These are phyloP conservation scores for Hippocampus barbouri DNA, from an alignment of 2,113 vertebrate species.

Conservation along the genomic window DNA sequence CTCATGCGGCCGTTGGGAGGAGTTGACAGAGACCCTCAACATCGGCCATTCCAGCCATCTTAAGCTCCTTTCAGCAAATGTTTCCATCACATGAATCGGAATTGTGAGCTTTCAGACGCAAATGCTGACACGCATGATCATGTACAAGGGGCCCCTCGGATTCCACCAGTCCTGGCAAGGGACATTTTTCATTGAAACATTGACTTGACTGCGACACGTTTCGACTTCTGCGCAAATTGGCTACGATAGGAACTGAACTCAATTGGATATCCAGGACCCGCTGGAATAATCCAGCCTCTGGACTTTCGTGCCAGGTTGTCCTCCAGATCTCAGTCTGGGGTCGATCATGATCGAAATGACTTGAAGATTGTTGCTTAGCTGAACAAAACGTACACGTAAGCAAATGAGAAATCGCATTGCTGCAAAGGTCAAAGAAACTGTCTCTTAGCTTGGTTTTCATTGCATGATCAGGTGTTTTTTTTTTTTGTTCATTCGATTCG, in stretches of 20 bases:
- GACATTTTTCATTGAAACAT: too few species aligned
- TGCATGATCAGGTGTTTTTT: conserved; percentile 5
- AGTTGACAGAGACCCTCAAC: conserved; percentile 58
- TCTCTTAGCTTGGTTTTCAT: neutral
- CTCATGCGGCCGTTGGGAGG: conserved; percentile 28
- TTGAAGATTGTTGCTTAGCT: conserved; percentile 2
- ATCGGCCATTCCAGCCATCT: conserved; percentile 40
- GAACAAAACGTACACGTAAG: conserved; percentile 1
- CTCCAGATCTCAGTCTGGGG: conserved; percentile 5
- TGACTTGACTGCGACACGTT: neutral
- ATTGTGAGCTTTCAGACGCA: neutral
- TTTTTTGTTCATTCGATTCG: neutral
- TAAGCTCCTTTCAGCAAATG: conserved; percentile 16
- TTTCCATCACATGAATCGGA: conserved; percentile 19
- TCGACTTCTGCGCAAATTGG: neutral
- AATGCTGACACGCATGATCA: conserved; percentile 31
- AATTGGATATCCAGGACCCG: neutral
- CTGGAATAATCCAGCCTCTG: neutral
- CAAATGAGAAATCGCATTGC: neutral
- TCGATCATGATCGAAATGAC: neutral
- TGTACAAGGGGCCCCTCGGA: neutral
- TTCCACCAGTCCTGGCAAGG: neutral
- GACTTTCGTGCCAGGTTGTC: conserved; percentile 3
- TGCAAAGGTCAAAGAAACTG: neutral
- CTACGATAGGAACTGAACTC: neutral